phyloP scores from a whole-genome alignment of 2,113 vertebrate genomes.

The Colinus virginianus region DNA sequence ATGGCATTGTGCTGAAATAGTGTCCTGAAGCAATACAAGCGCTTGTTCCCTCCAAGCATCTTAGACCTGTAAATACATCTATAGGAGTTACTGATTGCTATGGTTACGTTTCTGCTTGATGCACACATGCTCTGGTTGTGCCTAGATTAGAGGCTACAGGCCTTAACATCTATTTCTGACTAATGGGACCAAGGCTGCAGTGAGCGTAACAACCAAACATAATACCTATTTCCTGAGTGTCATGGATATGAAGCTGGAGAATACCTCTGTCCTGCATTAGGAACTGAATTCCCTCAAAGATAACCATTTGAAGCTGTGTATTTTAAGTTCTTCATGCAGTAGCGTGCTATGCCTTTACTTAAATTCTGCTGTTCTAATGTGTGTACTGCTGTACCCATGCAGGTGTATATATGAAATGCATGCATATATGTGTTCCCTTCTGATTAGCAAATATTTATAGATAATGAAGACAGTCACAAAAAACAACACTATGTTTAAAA shows the following conservation, averaged over 20 bases:
- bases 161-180: background rate
- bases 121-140: background rate
- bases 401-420: too few species aligned
- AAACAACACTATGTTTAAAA: background rate
- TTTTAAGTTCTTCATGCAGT: accelerated
- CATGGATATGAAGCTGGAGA: background rate
- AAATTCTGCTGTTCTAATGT: background rate
- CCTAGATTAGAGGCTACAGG: background rate
- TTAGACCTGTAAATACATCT: background rate
- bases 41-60: background rate
- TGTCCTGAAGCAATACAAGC: background rate
- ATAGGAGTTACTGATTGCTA: background rate
- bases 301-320: background rate
- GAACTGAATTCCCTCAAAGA: background rate
- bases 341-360: background rate
- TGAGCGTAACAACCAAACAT: background rate
- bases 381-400: background rate
- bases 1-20: background rate
- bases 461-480: background rate
- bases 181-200: background rate
- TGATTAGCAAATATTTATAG: background rate
- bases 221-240: background rate
- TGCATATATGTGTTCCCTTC: background rate
- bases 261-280: background rate
- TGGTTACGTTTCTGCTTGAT: background rate